phyloP scores from a whole-genome alignment of 2,797 vertebrate genomes.

The Sitta carolinensis region DNA sequence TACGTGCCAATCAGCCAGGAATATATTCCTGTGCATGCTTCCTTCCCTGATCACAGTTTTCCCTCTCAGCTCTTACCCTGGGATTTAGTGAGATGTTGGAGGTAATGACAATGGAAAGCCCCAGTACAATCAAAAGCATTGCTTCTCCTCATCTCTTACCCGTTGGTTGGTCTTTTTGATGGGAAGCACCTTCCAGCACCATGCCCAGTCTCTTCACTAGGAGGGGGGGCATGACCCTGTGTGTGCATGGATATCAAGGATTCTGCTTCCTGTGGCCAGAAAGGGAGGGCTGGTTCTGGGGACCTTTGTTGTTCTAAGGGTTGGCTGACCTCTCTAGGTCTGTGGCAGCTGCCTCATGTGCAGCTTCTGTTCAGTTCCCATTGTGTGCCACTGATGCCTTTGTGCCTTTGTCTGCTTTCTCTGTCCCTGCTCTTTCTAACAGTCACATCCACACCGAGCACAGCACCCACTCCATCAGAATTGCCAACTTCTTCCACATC shows the following conservation, averaged over 20 bases:
- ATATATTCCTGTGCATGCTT: too few relatives aligned
- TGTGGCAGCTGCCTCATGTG: accelerated
- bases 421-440: not conserved
- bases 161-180: not conserved
- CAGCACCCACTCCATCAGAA: not conserved
- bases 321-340: accelerated
- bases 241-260: accelerated
- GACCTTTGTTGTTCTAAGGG: accelerated
- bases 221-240: accelerated
- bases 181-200: not conserved
- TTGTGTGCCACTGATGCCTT: accelerated
- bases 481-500: accelerated
- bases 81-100: not conserved
- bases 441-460: accelerated
- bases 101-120: not conserved
- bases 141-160: not conserved
- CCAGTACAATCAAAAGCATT: not conserved
- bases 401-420: not conserved
- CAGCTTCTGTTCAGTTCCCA: accelerated
- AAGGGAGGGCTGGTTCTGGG: not conserved
- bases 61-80: not conserved
- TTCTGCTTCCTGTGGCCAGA: accelerated
- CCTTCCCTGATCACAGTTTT: too few relatives aligned
- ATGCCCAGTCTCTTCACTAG: not conserved
- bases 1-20: too few relatives aligned